phyloP scores from a whole-genome alignment of 2,888 invertebrate species.

The Plemyria rubiginata region DNA sequence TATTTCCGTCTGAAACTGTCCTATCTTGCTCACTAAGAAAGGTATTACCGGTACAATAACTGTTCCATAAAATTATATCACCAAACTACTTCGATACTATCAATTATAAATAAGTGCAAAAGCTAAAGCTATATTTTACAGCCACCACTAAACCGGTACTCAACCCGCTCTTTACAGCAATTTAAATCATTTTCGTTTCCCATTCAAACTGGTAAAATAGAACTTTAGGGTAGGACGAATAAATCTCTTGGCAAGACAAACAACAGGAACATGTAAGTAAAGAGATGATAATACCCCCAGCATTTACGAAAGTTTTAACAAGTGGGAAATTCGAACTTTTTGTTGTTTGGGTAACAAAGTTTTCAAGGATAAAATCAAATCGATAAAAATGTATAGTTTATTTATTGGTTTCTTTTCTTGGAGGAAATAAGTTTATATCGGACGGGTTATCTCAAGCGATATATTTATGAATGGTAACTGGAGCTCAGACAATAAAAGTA shows the following conservation, averaged over 20 bases:
- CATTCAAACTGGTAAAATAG: slow-evolving; percentile 38
- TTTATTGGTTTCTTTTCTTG: slow-evolving; percentile 14
- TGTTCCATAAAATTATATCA: neutral
- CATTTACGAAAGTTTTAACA: slow-evolving; percentile 47
- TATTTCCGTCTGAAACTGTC: neutral
- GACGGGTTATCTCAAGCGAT: slow-evolving; percentile 13
- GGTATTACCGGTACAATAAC: neutral
- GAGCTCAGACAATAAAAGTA: slow-evolving; percentile 5
- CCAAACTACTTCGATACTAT: slow-evolving; percentile 1
- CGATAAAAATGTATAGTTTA: slow-evolving; percentile 40
- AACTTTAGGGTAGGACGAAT: slow-evolving; percentile 41
- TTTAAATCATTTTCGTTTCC: slow-evolving; percentile 38
- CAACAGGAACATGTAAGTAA: slow-evolving; percentile 45
- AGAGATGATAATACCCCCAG: slow-evolving; percentile 46
- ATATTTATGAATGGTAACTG: slow-evolving; percentile 15
- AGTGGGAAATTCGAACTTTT: slow-evolving; percentile 42
- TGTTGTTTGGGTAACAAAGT: slow-evolving; percentile 44
- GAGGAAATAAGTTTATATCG: slow-evolving; percentile 27
- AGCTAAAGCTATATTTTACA: slow-evolving; percentile 22
- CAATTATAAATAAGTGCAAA: slow-evolving; percentile 12
- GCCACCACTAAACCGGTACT: slow-evolving; percentile 20
- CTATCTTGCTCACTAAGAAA: neutral
- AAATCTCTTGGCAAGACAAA: slow-evolving; percentile 43
- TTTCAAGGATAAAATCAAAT: slow-evolving; percentile 43
- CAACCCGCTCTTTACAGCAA: slow-evolving; percentile 28